These are phyloP conservation scores for Paramormyrops kingsleyae DNA, from an alignment of 2,113 vertebrate species.

Conservation along the genomic window DNA sequence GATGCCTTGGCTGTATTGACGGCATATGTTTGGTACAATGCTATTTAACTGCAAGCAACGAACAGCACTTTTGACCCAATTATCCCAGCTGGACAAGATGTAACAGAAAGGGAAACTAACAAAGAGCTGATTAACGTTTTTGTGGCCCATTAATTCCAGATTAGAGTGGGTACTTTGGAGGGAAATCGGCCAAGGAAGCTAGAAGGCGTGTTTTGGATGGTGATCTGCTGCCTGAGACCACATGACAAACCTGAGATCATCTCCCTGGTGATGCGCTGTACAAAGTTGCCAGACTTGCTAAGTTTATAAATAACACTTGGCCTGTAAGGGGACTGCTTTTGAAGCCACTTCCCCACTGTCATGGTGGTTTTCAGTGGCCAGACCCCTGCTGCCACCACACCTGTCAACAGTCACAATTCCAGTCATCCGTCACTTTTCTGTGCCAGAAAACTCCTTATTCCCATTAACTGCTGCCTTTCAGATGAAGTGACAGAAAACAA, in stretches of 20 bases:
- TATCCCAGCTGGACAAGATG: constrained; percentile 37
- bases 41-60: constrained; percentile 32
- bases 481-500: neutral
- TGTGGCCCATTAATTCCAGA: constrained; percentile 42
- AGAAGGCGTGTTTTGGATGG: constrained; percentile 19
- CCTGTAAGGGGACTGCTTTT: constrained; percentile 19
- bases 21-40: constrained; percentile 14
- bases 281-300: constrained; percentile 26
- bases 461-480: neutral
- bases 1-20: neutral
- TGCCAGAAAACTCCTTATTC: constrained; percentile 16
- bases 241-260: constrained; percentile 12
- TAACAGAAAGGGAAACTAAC: constrained; percentile 36
- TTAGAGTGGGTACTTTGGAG: constrained; percentile 31
- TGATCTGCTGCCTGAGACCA: constrained; percentile 14
- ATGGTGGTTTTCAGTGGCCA: constrained; percentile 23
- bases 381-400: constrained; percentile 45
- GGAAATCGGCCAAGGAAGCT: constrained; percentile 14
- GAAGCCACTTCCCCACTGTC: constrained; percentile 22
- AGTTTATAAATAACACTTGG: constrained; percentile 33
- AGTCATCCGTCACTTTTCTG: constrained; percentile 5
- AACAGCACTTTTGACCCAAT: constrained; percentile 43
- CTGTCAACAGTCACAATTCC: constrained; percentile 28
- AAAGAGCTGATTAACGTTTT: constrained; percentile 39
- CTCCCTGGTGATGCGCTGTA: neutral